Conservation (phyloP, 2,113 vertebrate species). For the Oncorhynchus tshawytscha region DNA sequence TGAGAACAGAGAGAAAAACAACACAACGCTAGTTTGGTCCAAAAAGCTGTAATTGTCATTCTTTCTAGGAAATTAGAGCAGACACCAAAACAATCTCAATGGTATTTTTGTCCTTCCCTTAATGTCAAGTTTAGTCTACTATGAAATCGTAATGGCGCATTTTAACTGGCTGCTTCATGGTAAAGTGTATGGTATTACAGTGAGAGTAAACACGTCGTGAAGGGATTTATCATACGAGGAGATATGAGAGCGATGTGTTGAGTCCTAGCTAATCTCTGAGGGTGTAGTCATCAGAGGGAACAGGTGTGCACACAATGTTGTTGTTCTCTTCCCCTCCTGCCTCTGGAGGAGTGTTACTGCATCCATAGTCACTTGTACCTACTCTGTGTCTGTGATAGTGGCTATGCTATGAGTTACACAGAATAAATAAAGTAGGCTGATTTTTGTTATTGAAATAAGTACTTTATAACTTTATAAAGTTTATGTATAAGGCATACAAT, state of each 20-base stretch:
- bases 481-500: too few relatives aligned
- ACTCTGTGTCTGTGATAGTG: background rate
- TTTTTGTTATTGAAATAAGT: background rate
- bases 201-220: background rate
- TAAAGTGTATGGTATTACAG: background rate
- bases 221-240: background rate
- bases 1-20: slow-evolving; percentile 21
- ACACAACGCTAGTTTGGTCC: slow-evolving; percentile 1
- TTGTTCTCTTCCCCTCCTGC: slow-evolving; percentile 12
- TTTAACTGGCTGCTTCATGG: slow-evolving; percentile 42
- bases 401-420: background rate
- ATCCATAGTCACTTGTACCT: background rate
- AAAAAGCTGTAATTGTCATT: slow-evolving; percentile 45
- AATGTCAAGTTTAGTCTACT: background rate
- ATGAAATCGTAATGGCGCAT: slow-evolving; percentile 38
- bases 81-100: background rate
- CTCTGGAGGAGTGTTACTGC: background rate
- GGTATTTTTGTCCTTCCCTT: background rate
- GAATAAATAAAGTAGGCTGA: background rate
- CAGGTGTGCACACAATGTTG: slow-evolving; percentile 25
- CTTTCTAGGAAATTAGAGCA: slow-evolving; percentile 23
- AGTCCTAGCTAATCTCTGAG: slow-evolving; percentile 52
- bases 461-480: background rate
- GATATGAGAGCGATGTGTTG: slow-evolving; percentile 38
- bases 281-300: slow-evolving; percentile 45